Percentiles rank a stretch among this genome's conserved stretches.
Conservation (phyloP, 2,888 invertebrate species). For the Macrophya alboannulata region DNA sequence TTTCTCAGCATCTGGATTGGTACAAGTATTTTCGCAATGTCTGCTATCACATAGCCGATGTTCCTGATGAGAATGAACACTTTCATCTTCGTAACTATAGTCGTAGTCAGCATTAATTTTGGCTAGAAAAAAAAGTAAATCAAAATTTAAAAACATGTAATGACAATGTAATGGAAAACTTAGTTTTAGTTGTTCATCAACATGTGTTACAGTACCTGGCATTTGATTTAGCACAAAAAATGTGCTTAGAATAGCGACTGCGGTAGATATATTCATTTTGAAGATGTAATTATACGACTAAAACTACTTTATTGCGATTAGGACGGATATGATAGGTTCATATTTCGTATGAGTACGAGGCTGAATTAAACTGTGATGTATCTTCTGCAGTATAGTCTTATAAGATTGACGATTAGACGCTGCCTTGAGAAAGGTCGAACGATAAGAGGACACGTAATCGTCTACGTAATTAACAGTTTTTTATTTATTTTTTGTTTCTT, state of each 20-base stretch:
- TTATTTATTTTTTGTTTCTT: not conserved
- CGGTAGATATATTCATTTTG: not conserved
- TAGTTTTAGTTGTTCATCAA: not conserved
- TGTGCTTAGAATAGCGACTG: not conserved
- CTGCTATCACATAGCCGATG: slow-evolving; percentile 16
- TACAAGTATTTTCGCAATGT: slow-evolving; percentile 21
- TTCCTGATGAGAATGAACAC: not conserved
- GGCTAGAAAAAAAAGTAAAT: not conserved
- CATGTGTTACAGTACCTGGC: not conserved
- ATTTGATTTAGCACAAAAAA: not conserved
- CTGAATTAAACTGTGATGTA: not conserved
- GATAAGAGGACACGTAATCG: not conserved
- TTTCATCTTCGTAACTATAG: not conserved
- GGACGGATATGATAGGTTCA: not conserved
- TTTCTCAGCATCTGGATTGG: not conserved
- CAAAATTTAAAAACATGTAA: not conserved
- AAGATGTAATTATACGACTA: not conserved
- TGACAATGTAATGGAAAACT: not conserved
- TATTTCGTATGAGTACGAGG: not conserved
- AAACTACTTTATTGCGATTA: not conserved
- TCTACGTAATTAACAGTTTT: not conserved
- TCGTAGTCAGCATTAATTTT: not conserved
- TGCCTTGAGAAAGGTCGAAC: not conserved
- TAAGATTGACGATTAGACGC: not conserved
- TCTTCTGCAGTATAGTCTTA: not conserved